Percentiles rank a stretch among this genome's conserved stretches.
Conservation (phyloP, 2,113 vertebrate species). For the Ptilorrhoa leucosticta region DNA sequence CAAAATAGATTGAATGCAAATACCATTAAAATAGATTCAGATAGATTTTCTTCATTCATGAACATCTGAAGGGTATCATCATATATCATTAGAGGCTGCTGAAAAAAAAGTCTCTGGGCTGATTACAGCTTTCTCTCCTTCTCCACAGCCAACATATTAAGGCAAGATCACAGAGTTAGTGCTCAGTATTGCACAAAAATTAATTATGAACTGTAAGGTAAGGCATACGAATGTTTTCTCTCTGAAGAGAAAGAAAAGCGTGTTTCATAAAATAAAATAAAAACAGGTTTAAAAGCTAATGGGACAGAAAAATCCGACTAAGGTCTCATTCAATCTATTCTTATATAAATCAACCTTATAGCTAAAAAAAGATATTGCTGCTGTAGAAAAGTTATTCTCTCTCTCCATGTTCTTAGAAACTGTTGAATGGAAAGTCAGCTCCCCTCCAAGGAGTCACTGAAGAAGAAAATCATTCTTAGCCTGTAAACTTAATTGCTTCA, state of each 20-base stretch:
- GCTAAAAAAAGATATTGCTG: background rate
- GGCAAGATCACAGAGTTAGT: background rate
- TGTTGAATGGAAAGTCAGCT: background rate
- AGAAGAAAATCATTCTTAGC: background rate
- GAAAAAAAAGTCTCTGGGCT: background rate
- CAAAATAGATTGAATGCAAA: background rate
- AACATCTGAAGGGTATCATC: background rate
- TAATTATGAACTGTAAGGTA: background rate
- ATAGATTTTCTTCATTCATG: background rate
- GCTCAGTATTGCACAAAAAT: background rate
- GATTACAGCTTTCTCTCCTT: background rate
- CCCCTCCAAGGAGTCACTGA: accelerated
- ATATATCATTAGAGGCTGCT: background rate
- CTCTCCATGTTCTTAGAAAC: background rate
- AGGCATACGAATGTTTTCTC: background rate
- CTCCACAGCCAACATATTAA: background rate
- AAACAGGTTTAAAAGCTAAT: background rate
- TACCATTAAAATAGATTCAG: background rate
- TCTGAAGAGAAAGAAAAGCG: background rate
- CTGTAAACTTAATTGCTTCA: background rate
- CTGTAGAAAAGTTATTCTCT: background rate
- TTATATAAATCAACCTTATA: background rate
- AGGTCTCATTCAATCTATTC: background rate
- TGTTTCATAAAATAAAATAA: background rate
- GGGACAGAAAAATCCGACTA: background rate